Conservation (phyloP, 2,888 invertebrate species). For the Drosophila phalerata region DNA sequence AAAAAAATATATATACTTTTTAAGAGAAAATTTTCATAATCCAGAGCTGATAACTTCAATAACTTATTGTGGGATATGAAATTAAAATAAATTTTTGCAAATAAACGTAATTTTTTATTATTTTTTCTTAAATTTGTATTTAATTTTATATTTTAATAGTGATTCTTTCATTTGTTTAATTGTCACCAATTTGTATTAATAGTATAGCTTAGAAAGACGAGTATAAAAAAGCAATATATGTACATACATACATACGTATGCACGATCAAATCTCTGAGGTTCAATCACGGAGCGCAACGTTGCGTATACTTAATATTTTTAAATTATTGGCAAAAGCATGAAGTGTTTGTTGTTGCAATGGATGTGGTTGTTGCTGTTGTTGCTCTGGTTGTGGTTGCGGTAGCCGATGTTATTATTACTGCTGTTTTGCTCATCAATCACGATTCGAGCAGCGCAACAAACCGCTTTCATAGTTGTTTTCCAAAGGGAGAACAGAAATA, state of each 20-base stretch:
- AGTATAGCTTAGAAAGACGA: too few species aligned
- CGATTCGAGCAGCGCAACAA: not conserved
- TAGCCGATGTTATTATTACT: conserved; percentile 2
- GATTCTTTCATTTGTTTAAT: not conserved
- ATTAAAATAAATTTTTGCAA: too few species aligned
- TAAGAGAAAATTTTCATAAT: too few species aligned
- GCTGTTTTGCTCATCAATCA: conserved; percentile 16
- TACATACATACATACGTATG: too few species aligned
- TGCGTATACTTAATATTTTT: conserved; percentile 28
- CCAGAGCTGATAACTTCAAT: too few species aligned
- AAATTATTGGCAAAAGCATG: not conserved
- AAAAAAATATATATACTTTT: too few species aligned
- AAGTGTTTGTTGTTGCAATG: not conserved
- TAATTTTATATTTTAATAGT: too few species aligned
- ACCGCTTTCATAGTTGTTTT: conserved; percentile 6
- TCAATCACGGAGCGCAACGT: conserved; percentile 6
- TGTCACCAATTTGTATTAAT: not conserved
- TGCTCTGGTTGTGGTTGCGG: conserved; percentile 1
- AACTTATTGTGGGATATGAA: too few species aligned
- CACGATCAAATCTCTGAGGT: not conserved
- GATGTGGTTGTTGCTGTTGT: not conserved
- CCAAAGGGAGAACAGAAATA: not conserved
- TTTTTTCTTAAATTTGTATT: too few species aligned
- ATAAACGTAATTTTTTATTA: too few species aligned
- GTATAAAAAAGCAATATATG: not conserved